Conservation (phyloP, 2,113 vertebrate genomes). For the Sinocyclocheilus anophthalmus region DNA sequence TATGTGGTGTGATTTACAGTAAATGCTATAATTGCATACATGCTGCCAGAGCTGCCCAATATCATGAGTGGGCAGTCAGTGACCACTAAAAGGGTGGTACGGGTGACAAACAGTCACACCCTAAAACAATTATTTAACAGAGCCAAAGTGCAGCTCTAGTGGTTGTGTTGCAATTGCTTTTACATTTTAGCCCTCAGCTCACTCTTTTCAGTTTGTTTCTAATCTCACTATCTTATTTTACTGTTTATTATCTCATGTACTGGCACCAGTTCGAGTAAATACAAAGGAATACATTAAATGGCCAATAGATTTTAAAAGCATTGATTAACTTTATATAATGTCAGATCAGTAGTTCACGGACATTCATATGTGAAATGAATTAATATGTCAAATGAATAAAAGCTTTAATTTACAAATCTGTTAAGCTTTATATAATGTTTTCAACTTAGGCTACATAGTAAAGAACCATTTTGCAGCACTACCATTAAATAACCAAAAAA, state of each 20-base stretch:
- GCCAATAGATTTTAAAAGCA: neutral
- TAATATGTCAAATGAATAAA: neutral
- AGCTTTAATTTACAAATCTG: neutral
- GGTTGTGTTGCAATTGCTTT: neutral
- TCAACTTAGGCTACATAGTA: neutral
- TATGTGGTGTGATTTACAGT: neutral
- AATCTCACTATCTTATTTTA: neutral
- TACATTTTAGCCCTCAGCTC: neutral
- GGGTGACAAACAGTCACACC: conserved; percentile 29
- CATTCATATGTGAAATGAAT: neutral
- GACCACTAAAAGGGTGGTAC: conserved; percentile 53
- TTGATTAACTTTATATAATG: neutral
- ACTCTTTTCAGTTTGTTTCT: neutral
- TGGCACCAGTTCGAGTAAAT: neutral
- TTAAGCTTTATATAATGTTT: neutral
- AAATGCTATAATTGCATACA: conserved; percentile 1
- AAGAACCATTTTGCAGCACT: neutral
- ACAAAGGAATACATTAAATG: neutral
- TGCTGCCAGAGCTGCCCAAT: conserved; percentile 26
- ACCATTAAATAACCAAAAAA: neutral
- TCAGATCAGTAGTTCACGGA: neutral
- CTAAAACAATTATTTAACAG: neutral
- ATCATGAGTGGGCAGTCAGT: conserved; percentile 14
- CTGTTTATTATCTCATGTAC: neutral
- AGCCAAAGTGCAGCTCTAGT: conserved; percentile 13